Evolutionary conservation across 2,113 vertebrate species (phyloP).

Genomic region (Plecturocebus donacophilus): DNA sequence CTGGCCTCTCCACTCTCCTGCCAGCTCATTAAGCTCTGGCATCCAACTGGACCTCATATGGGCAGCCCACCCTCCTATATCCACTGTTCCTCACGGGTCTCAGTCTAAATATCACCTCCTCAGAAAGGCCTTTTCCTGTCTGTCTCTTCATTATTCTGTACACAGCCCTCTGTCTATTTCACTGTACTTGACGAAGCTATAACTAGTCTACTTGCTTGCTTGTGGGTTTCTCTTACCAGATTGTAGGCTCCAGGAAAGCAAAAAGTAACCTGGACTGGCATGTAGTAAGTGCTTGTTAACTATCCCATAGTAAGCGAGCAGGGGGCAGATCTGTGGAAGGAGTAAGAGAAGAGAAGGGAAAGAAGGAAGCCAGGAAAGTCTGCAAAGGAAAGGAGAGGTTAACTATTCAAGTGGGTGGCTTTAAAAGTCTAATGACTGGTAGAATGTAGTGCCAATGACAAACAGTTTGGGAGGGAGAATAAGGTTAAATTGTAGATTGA

Average conservation of each 20-base stretch:
- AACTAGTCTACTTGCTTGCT: neutral
- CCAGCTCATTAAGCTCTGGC: neutral
- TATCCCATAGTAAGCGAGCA: neutral
- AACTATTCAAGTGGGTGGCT: neutral
- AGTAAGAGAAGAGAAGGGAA: neutral
- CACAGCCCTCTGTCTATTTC: neutral
- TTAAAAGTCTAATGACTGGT: neutral
- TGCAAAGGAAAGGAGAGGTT: neutral
- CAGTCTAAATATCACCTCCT: neutral
- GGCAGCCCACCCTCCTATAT: neutral
- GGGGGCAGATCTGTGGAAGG: neutral
- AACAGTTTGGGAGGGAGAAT: neutral
- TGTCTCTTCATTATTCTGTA: neutral
- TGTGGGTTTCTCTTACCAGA: neutral
- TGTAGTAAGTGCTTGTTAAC: neutral
- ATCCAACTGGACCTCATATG: rapidly evolving
- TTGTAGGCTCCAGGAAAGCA: neutral
- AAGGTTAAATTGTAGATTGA: neutral
- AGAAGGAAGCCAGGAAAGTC: neutral
- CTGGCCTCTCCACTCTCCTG: neutral
- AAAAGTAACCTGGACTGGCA: neutral
- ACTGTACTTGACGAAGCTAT: neutral
- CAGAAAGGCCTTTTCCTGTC: neutral
- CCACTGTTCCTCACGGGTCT: neutral
- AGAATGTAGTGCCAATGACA: neutral